Evolutionary conservation across 2,113 vertebrate genomes (phyloP).

Genomic region (Elachura formosa): DNA sequence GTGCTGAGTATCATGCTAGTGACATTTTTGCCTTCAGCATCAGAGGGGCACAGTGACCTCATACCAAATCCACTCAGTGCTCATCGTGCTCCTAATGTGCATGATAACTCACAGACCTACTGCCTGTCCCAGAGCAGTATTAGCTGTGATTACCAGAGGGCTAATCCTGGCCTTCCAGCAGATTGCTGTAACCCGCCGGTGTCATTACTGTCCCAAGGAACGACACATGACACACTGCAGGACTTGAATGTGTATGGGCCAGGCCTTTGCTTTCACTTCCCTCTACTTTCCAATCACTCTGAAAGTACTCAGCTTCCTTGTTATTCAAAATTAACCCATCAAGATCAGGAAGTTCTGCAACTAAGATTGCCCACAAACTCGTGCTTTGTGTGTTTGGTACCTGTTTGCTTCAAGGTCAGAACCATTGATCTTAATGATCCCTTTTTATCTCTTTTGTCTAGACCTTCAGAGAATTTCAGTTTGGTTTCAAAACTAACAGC

Average conservation of each 20-base stretch:
- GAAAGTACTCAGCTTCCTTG: not conserved
- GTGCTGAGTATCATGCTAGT: not conserved
- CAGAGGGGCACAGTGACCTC: not conserved
- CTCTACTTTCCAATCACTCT: not conserved
- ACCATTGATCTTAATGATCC: not conserved
- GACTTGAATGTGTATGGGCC: not conserved
- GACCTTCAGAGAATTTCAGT: not conserved
- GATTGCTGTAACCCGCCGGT: not conserved
- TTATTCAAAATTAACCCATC: not conserved
- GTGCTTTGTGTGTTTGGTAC: not conserved
- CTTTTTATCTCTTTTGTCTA: not conserved
- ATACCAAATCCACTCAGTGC: not conserved
- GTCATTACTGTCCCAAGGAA: not conserved
- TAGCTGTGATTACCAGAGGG: not conserved
- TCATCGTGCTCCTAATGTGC: not conserved
- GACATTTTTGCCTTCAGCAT: not conserved
- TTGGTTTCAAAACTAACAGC: not conserved
- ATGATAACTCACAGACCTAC: not conserved
- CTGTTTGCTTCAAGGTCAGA: not conserved
- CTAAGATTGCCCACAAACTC: not conserved
- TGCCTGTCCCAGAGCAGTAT: not conserved
- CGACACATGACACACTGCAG: accelerated
- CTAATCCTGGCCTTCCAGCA: not conserved
- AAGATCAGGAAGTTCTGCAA: not conserved
- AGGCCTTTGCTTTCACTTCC: not conserved